Percentiles rank a stretch among this genome's conserved stretches.
Evolutionary conservation across 2,113 vertebrate genomes (phyloP).

Genomic region (Pteruthius melanotis): DNA sequence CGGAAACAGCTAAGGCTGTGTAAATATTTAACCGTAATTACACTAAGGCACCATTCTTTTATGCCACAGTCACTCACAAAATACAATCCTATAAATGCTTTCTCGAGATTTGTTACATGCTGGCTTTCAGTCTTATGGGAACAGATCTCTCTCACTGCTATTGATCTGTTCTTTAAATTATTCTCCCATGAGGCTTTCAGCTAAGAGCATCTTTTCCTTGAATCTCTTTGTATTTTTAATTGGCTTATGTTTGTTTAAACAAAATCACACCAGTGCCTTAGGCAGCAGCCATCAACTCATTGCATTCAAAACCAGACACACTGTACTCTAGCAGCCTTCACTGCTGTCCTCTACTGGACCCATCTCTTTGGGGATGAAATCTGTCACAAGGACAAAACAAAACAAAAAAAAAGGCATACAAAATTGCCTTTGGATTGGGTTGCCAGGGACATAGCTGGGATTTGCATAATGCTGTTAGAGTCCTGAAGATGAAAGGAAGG

Average conservation of each 20-base stretch:
- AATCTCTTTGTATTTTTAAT: conserved; percentile 72
- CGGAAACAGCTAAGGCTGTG: conserved; percentile 38
- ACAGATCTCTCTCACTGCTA: conserved; percentile 47
- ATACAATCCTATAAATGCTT: conserved; percentile 44
- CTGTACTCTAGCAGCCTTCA: neutral
- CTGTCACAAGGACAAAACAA: neutral
- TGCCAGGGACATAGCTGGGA: conserved; percentile 40
- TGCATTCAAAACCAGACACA: conserved; percentile 39
- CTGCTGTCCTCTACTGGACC: conserved; percentile 40
- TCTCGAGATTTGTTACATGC: conserved; percentile 42
- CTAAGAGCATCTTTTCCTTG: conserved; percentile 62
- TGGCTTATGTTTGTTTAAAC: conserved; percentile 73
- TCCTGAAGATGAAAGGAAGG: conserved; percentile 49
- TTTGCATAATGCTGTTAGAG: conserved; percentile 57
- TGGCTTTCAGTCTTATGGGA: conserved; percentile 60
- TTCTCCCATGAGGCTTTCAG: conserved; percentile 61
- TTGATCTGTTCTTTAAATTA: conserved; percentile 71
- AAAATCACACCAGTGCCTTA: conserved; percentile 63
- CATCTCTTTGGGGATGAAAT: conserved; percentile 47
- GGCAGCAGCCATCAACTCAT: neutral
- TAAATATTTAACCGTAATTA: conserved; percentile 67
- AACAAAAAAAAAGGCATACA: conserved; percentile 6
- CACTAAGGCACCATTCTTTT: conserved; percentile 30
- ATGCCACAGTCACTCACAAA: conserved; percentile 46
- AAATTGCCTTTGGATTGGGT: conserved; percentile 45